A percentile compares a stretch with the other conserved stretches of the same genome.
Conservation (phyloP, 1,140 invertebrate genomes). For the Tetramorium simillimum region DNA sequence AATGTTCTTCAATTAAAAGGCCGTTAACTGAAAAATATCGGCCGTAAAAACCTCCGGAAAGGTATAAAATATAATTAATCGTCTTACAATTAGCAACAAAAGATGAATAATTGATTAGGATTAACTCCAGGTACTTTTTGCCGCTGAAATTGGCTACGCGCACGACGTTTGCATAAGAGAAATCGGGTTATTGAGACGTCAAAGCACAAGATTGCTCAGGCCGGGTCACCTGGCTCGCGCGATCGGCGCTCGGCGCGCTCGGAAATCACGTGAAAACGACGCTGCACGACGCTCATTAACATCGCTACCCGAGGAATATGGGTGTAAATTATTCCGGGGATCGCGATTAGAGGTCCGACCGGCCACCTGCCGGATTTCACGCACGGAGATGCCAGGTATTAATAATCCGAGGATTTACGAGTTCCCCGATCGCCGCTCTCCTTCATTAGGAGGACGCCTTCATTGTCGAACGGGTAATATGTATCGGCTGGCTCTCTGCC, state of each 20-base stretch:
- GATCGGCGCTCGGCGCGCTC: neutral
- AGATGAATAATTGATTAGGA: neutral
- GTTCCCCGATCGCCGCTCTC: conserved; percentile 54
- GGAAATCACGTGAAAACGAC: conserved; percentile 58
- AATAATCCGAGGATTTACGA: conserved; percentile 74
- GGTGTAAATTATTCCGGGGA: conserved; percentile 76
- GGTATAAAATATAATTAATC: neutral
- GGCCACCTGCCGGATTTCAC: conserved; percentile 76
- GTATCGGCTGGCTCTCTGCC: neutral
- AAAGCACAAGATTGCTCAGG: neutral
- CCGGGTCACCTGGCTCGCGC: conserved; percentile 51
- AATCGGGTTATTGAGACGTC: conserved; percentile 16
- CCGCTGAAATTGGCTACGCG: neutral
- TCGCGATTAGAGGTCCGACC: conserved; percentile 72
- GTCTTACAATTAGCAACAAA: neutral
- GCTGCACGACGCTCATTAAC: conserved; percentile 61
- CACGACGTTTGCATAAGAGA: neutral
- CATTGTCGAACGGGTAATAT: conserved; percentile 60
- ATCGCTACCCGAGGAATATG: conserved; percentile 60
- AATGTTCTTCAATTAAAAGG: neutral
- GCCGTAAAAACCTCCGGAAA: neutral
- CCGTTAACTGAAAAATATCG: neutral
- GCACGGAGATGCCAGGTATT: conserved; percentile 71
- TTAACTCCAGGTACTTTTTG: neutral
- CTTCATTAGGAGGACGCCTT: conserved; percentile 68